Evolutionary conservation across 2,888 invertebrate species (phyloP).

Genomic region (Monopis laevigella): DNA sequence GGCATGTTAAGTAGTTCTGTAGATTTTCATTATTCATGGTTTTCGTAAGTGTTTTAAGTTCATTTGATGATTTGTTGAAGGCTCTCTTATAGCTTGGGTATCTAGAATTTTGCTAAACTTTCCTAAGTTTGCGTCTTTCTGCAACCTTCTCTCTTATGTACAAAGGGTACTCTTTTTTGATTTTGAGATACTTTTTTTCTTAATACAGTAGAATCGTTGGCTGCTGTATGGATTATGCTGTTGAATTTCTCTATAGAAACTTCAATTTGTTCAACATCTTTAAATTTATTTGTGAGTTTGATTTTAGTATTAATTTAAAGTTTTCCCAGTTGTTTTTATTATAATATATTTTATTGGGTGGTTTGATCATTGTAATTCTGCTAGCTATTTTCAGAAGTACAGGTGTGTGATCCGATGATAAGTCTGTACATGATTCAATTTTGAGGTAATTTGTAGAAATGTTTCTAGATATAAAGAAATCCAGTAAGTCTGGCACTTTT

Average conservation of each 20-base stretch:
- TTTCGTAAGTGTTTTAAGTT: conserved; percentile 15
- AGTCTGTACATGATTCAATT: conserved; percentile 19
- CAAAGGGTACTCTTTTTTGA: no score
- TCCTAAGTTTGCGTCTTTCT: conserved; percentile 17
- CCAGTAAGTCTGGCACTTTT: conserved; percentile 18
- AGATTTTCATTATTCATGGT: no score
- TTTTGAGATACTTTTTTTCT: conserved; percentile 14
- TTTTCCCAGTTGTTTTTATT: conserved; percentile 19
- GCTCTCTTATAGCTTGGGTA: conserved; percentile 16
- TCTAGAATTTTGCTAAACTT: conserved; percentile 17
- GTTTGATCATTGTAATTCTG: conserved; percentile 3
- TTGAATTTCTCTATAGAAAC: no score
- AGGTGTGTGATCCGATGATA: conserved; percentile 20
- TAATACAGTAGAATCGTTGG: not conserved
- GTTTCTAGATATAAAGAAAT: conserved; percentile 13
- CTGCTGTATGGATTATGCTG: not conserved
- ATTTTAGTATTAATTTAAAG: conserved; percentile 15
- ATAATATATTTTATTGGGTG: conserved; percentile 13
- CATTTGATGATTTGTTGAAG: conserved; percentile 13
- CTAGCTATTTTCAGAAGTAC: conserved; percentile 19
- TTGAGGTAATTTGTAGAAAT: conserved; percentile 7
- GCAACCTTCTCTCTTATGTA: no score
- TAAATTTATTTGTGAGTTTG: conserved; percentile 15
- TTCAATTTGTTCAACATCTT: conserved; percentile 15
- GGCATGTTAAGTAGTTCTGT: no score